Evolutionary conservation across 2,797 vertebrate genomes (phyloP).

Genomic region (Glyptemys insculpta): DNA sequence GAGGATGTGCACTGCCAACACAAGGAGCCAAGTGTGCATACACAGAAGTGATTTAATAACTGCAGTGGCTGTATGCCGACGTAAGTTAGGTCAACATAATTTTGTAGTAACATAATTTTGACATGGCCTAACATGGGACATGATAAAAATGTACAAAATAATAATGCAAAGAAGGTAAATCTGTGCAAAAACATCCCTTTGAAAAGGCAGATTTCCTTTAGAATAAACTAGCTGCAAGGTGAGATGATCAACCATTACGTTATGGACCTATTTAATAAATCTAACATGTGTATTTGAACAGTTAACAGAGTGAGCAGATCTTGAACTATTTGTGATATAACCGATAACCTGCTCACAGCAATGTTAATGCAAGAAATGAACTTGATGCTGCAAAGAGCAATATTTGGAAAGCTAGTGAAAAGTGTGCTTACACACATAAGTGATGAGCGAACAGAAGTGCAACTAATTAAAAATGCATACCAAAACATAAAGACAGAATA

Average conservation of each 20-base stretch:
- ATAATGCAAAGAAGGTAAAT: conserved; percentile 8
- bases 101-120: too few relatives aligned
- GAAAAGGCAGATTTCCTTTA: neutral
- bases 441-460: conserved; percentile 1
- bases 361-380: conserved; percentile 32
- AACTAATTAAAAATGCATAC: conserved; percentile 53
- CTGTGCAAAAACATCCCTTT: neutral
- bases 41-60: too few relatives aligned
- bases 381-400: conserved; percentile 20
- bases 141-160: neutral
- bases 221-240: conserved; percentile 33
- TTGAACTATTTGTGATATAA: conserved; percentile 55
- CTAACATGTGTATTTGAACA: conserved; percentile 54
- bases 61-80: too few relatives aligned
- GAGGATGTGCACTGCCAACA: too few relatives aligned
- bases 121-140: neutral
- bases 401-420: conserved; percentile 52
- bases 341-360: neutral
- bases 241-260: conserved; percentile 57
- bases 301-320: conserved; percentile 61
- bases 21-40: too few relatives aligned
- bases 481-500: neutral
- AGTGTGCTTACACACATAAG: conserved; percentile 55
- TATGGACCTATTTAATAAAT: conserved; percentile 33
- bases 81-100: too few relatives aligned